These are phyloP conservation scores for Dastarcus helophoroides DNA, from an alignment of 2,888 invertebrate species.

Conservation along the genomic window DNA sequence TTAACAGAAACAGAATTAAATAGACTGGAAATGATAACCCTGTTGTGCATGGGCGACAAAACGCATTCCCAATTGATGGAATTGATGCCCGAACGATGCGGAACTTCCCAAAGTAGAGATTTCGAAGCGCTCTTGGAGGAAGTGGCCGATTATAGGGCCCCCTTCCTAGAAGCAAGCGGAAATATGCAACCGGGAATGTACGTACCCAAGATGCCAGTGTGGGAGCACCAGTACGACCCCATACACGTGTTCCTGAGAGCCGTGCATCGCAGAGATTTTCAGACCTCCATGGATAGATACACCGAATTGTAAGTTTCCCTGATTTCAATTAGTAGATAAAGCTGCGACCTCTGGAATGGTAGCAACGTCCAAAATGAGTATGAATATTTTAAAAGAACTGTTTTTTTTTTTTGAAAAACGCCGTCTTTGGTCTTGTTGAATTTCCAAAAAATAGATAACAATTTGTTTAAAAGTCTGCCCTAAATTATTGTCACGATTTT, in stretches of 20 bases:
- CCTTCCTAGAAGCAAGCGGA: conserved; percentile 71
- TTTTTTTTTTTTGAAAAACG: too few relatives aligned
- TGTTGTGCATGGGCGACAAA: conserved; percentile 87
- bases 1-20: conserved; percentile 49
- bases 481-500: too few relatives aligned
- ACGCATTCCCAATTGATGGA: conserved; percentile 94
- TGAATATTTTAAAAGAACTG: too few relatives aligned
- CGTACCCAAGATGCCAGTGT: conserved; percentile 73
- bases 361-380: too few relatives aligned
- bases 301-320: conserved; percentile 80
- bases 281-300: conserved; percentile 87
- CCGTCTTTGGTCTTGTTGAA: too few relatives aligned
- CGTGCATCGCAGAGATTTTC: conserved; percentile 86
- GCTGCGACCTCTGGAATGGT: too few relatives aligned
- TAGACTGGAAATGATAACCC: conserved; percentile 82
- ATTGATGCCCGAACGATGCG: conserved; percentile 90
- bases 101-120: conserved; percentile 80
- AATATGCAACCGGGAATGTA: conserved; percentile 75
- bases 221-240: conserved; percentile 87
- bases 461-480: neutral
- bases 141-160: conserved; percentile 53
- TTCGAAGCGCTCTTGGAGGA: conserved; percentile 78
- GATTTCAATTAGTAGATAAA: too few relatives aligned
- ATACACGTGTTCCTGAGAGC: conserved; percentile 83
- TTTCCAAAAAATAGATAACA: too few relatives aligned